These are phyloP conservation scores for Augochlorella aurata DNA, from an alignment of 2,888 invertebrate species.

Conservation along the genomic window DNA sequence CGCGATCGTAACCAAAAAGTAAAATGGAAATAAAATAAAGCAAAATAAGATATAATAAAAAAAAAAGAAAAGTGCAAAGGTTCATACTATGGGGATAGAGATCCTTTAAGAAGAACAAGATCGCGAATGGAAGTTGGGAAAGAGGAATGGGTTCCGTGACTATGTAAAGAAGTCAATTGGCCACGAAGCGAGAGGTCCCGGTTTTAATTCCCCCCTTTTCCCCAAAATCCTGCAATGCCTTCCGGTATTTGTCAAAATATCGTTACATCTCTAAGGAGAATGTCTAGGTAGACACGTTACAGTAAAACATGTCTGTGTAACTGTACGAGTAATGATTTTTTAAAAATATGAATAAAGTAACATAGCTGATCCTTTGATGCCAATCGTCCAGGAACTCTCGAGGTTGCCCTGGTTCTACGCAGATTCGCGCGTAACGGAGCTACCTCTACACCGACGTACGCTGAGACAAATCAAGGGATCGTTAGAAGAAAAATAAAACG, in stretches of 20 bases:
- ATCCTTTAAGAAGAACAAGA: too few species aligned
- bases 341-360: not conserved
- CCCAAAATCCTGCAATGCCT: too few species aligned
- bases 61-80: not conserved
- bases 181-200: too few species aligned
- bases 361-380: too few species aligned
- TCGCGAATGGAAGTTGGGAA: too few species aligned
- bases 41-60: not conserved
- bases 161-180: too few species aligned
- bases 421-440: not conserved
- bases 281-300: not conserved
- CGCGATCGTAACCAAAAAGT: not conserved
- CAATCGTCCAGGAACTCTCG: not conserved
- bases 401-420: not conserved
- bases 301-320: not conserved
- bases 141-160: too few species aligned
- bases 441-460: not conserved
- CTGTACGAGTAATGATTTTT: not conserved
- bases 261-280: not conserved
- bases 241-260: not conserved
- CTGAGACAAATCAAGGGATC: not conserved
- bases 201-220: too few species aligned
- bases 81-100: not conserved
- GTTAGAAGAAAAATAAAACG: not conserved
- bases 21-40: not conserved